Evolutionary conservation across 2,113 vertebrate species (phyloP).

Genomic region (human): DNA sequence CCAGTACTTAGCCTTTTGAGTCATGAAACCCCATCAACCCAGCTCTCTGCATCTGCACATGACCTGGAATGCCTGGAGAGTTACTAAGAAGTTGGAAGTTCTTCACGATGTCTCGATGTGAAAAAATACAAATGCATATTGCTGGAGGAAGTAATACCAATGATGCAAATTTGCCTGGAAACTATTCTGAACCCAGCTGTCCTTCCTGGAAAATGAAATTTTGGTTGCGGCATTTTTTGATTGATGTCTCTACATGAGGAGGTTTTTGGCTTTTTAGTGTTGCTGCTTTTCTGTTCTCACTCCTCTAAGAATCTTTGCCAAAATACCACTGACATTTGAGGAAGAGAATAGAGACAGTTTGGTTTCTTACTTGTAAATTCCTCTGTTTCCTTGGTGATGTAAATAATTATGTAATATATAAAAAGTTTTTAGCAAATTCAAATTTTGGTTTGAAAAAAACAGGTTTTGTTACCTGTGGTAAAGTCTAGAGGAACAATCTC

Average conservation of each 20-base stretch:
- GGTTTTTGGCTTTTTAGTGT: slow-evolving; percentile 57
- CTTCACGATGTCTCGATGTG: neutral
- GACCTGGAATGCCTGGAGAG: neutral
- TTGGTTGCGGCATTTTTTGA: slow-evolving; percentile 49
- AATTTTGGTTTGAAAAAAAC: slow-evolving; percentile 56
- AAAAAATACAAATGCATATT: neutral
- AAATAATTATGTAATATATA: slow-evolving; percentile 74
- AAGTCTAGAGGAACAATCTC: neutral
- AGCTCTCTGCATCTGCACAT: neutral
- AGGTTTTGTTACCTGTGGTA: slow-evolving; percentile 49
- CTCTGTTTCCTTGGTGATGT: slow-evolving; percentile 78
- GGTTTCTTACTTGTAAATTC: slow-evolving; percentile 63
- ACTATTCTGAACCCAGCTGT: slow-evolving; percentile 19
- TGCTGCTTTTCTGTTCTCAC: slow-evolving; percentile 71
- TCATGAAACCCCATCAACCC: neutral
- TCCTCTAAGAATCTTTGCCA: slow-evolving; percentile 68
- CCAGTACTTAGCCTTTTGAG: neutral
- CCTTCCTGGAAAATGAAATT: slow-evolving; percentile 50
- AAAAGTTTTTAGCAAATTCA: slow-evolving; percentile 66
- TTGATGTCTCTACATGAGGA: slow-evolving; percentile 64
- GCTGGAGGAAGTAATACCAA: neutral
- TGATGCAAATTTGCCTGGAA: slow-evolving; percentile 34
- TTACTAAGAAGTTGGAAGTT: slow-evolving; percentile 2
- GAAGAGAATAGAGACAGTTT: slow-evolving; percentile 78
- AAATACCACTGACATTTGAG: slow-evolving; percentile 75